A percentile compares a stretch with the other conserved stretches of the same genome.
phyloP scores from a whole-genome alignment of 2,888 invertebrate species.

The Thereva nobilitata region DNA sequence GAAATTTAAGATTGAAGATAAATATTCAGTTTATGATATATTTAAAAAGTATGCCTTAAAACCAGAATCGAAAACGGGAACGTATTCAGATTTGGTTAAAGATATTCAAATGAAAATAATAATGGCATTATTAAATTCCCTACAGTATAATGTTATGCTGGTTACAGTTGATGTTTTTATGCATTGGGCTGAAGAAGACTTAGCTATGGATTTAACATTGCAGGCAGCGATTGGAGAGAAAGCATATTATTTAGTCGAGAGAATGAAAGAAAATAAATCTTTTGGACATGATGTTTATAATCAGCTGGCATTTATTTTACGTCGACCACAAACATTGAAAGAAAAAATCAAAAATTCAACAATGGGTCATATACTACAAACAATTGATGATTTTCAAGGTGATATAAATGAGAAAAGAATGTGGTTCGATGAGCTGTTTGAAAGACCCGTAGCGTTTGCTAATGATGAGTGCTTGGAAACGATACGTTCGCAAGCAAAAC shows the following conservation, averaged over 20 bases:
- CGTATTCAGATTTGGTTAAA: conserved; percentile 39
- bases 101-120: conserved; percentile 49
- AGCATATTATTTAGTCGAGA: conserved; percentile 46
- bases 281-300: conserved; percentile 49
- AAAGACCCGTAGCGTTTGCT: conserved; percentile 46
- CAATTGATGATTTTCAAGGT: conserved; percentile 44
- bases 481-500: conserved; percentile 45
- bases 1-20: conserved; percentile 37
- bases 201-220: conserved; percentile 46
- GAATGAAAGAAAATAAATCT: conserved; percentile 45
- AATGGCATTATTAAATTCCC: conserved; percentile 47
- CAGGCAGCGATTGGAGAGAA: conserved; percentile 49
- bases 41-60: conserved; percentile 30
- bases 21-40: conserved; percentile 46
- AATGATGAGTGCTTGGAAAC: conserved; percentile 51
- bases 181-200: conserved; percentile 51
- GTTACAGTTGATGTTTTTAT: conserved; percentile 50
- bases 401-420: conserved; percentile 23
- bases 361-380: conserved; percentile 49
- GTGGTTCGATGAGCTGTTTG: conserved; percentile 49
- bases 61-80: conserved; percentile 18
- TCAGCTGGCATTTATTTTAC: conserved; percentile 48
- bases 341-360: conserved; percentile 47
- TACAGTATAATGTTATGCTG: conserved; percentile 50
- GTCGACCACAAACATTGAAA: conserved; percentile 47